These are phyloP conservation scores for Sebastes aleutianus DNA, from an alignment of 2,797 vertebrate species.

Conservation along the genomic window DNA sequence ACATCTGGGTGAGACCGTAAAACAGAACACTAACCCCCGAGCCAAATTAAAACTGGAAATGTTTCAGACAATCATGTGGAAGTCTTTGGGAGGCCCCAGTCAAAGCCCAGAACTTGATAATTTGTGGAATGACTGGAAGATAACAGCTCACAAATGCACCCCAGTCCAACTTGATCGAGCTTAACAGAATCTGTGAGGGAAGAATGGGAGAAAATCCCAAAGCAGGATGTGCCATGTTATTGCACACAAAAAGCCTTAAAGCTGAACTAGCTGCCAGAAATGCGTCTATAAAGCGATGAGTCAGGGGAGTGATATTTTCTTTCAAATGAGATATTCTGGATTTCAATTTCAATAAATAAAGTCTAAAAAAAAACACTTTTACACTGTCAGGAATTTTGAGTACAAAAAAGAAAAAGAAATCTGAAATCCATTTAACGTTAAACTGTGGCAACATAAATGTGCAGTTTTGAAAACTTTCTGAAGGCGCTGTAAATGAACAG, in stretches of 20 bases:
- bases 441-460: neutral
- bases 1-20: constrained; percentile 16
- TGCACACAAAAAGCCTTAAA: constrained; percentile 5
- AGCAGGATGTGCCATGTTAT: neutral
- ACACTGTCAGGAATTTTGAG: neutral
- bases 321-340: neutral
- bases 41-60: constrained; percentile 27
- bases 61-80: constrained; percentile 12
- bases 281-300: neutral
- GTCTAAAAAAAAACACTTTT: neutral
- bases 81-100: constrained; percentile 11
- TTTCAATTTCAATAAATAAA: neutral
- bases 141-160: neutral
- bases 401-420: neutral
- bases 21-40: neutral
- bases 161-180: neutral
- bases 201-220: constrained; percentile 10
- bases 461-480: neutral
- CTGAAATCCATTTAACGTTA: neutral
- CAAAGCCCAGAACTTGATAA: constrained; percentile 12
- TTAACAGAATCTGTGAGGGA: constrained; percentile 5
- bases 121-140: constrained; percentile 14
- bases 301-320: neutral
- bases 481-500: neutral
- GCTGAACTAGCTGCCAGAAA: constrained; percentile 1